Evolutionary conservation across 1,140 invertebrate genomes (phyloP), one percentile per base, ranked within the genome.

Genomic region (Pseudoatta argentina): DNA sequence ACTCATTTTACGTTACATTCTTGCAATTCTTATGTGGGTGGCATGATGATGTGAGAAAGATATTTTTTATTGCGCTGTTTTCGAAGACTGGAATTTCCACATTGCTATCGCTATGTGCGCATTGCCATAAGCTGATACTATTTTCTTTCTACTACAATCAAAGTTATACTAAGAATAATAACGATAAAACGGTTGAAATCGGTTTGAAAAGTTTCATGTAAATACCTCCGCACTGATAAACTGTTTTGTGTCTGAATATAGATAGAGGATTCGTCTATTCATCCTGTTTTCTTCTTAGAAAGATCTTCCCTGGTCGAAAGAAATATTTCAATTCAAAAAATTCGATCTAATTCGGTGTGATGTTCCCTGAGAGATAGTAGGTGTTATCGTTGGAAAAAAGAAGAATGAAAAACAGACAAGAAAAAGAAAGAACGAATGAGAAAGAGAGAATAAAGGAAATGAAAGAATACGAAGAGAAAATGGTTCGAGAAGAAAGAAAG

Each of bases 331-430:
- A 16, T 57, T 64, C 72, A 61, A 87, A 82, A 83, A 71, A 30
- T 30, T 64, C 72, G 61, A 76, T 86, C 76, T 78, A 87, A 89
- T 87, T 87, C 67, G 53, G 67, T 87, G 64, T 10, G 44, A 14
- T n/a, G 16, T 8, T 64, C 59, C n/a, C 18, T 8, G 18, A 66
- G 12, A 61, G 16, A 61, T 57, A 21, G 53, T 34, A 61, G 53
- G 30, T 21, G 64, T 21, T 61, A 85, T 51, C 18, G 34, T 51
- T 24, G 34, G 34, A 44, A 2, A 8, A 8, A 53, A 39, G n/a
- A 76, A 6, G 24, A 14, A 44, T 16, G 24, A 21, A 51, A 12
- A 12, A 18, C 21, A 48, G n/a, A 8, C 30, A n/a, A 55, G 24
- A 24, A 2, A 24, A 85, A 27, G 10, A 39, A 10, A 59, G 39